These are phyloP conservation scores for Tholera decimalis DNA, from an alignment of 2,888 invertebrate species.

Conservation along the genomic window DNA sequence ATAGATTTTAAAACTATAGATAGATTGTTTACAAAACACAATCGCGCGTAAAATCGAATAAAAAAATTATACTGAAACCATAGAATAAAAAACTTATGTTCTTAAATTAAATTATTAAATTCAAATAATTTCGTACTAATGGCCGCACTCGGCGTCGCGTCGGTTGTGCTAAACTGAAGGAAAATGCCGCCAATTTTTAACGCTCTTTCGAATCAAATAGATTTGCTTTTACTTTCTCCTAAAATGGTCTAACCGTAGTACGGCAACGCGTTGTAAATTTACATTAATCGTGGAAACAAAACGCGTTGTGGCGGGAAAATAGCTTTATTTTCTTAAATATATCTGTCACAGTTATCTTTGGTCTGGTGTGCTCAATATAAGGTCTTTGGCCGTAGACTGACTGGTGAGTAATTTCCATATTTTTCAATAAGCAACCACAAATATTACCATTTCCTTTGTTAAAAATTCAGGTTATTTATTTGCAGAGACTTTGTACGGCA, in stretches of 20 bases:
- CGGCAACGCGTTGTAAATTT: slow-evolving; percentile 58
- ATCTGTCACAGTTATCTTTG: slow-evolving; percentile 28
- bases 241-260: slow-evolving; percentile 71
- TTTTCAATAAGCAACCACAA: slow-evolving; percentile 12
- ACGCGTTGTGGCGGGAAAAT: slow-evolving; percentile 26
- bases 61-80: slow-evolving; percentile 16
- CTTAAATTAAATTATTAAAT: slow-evolving; percentile 16
- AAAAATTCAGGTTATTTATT: neutral
- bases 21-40: slow-evolving; percentile 3
- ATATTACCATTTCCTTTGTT: slow-evolving; percentile 15
- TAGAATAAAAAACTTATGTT: neutral
- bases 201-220: slow-evolving; percentile 76
- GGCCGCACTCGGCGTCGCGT: slow-evolving; percentile 41
- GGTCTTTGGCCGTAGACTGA: slow-evolving; percentile 25
- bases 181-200: slow-evolving; percentile 67
- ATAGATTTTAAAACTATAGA: neutral
- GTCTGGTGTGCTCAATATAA: slow-evolving; percentile 29
- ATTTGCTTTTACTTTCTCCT: slow-evolving; percentile 81
- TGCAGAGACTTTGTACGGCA: neutral
- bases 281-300: slow-evolving; percentile 52
- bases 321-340: slow-evolving; percentile 22
- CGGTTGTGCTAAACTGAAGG: slow-evolving; percentile 64
- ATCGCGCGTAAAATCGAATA: neutral
- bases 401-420: slow-evolving; percentile 31
- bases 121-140: slow-evolving; percentile 37